Evolutionary conservation across 2,888 invertebrate genomes (phyloP).

Genomic region (Nineta flava): DNA sequence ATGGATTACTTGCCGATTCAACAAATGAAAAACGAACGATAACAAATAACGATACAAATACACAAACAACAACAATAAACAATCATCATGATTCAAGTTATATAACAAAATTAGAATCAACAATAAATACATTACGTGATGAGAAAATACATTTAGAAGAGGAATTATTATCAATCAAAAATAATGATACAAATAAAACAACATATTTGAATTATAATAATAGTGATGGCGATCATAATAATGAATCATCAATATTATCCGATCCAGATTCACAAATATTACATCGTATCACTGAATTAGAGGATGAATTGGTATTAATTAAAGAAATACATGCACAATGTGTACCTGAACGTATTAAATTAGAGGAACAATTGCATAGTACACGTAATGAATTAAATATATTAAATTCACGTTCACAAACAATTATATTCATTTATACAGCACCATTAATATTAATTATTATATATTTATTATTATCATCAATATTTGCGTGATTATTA

Average conservation of each 20-base stretch:
- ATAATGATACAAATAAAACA: conserved; percentile 1
- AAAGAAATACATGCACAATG: conserved; percentile 56
- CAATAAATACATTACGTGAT: background rate
- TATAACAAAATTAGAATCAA: background rate
- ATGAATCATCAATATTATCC: background rate
- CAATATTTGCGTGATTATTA: conserved; percentile 13
- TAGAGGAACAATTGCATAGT: conserved; percentile 40
- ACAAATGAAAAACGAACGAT: background rate
- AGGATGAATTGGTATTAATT: conserved; percentile 56
- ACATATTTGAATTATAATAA: background rate
- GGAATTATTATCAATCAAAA: background rate
- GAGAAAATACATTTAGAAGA: conserved; percentile 3
- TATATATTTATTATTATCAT: conserved; percentile 42
- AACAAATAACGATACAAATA: too few species aligned
- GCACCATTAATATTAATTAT: conserved; percentile 39
- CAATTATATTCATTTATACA: conserved; percentile 40
- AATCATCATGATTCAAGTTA: too few species aligned
- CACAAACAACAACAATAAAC: too few species aligned
- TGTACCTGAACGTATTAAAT: conserved; percentile 41
- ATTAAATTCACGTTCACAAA: conserved; percentile 39
- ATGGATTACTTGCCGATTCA: background rate
- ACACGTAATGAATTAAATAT: conserved; percentile 42
- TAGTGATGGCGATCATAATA: conserved; percentile 1
- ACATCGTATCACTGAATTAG: conserved; percentile 32
- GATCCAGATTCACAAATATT: conserved; percentile 21